phyloP scores from a whole-genome alignment of 2,113 vertebrate species.

The Amphiprion ocellaris region DNA sequence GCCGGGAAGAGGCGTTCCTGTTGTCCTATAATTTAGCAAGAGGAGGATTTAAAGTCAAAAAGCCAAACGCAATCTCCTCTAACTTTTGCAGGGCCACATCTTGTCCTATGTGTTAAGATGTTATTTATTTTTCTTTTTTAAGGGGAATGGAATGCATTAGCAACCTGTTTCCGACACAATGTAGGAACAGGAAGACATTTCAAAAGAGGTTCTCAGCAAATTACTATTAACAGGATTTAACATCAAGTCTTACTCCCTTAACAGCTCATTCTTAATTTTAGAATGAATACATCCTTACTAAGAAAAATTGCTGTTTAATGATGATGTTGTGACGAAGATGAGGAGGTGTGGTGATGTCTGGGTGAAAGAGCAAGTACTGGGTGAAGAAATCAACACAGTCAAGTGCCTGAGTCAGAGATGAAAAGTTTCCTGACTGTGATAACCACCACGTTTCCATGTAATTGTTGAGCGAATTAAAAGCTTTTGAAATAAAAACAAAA shows the following conservation, averaged over 20 bases:
- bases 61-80: neutral
- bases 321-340: too few relatives aligned
- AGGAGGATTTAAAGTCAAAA: neutral
- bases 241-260: neutral
- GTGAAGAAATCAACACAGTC: too few relatives aligned
- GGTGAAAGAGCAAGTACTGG: too few relatives aligned
- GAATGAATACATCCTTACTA: neutral
- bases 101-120: neutral
- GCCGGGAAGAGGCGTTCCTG: constrained; percentile 27
- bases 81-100: neutral
- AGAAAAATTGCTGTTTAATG: neutral
- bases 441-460: too few relatives aligned
- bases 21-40: neutral
- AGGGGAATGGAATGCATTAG: neutral
- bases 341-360: too few relatives aligned
- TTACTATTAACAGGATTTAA: constrained; percentile 30
- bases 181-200: constrained; percentile 14
- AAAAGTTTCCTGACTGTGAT: too few relatives aligned
- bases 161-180: neutral
- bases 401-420: too few relatives aligned
- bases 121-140: constrained; percentile 2
- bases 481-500: too few relatives aligned
- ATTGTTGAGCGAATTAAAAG: too few relatives aligned
- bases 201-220: neutral
- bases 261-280: neutral